Base-by-base conservation (phyloP, 1,140 invertebrate genomes). In the Dreissena rostriformis region DNA sequence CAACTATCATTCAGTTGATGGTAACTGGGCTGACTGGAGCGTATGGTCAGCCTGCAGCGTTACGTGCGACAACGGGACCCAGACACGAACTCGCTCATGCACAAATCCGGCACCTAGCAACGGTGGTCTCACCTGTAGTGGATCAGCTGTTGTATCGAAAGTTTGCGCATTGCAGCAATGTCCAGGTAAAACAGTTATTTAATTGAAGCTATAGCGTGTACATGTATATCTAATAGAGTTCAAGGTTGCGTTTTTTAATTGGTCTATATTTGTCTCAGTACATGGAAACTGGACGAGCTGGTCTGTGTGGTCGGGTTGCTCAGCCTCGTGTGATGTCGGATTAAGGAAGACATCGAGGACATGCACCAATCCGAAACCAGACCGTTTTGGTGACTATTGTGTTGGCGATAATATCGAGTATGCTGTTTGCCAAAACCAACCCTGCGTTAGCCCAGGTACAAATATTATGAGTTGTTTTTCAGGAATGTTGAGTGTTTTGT, bases 301-400 rank as follows among this genome's bases (percentile, higher is more conserved):
- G 39, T 39, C 39, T 39, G 2, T 39, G 39, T 39, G 39, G 39
- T 5, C 39, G 2, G 39, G 39, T 39, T 39, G 39, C 39, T 39
- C 39, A 5, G 39, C 8, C 8, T 39, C 39, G 4, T 39, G 39
- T 39, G 39, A 39, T 39, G 39, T 39, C 4, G 39, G 39, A 8
- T 8, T 39, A 22, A 65, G 28, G 17, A 57, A 17, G 28, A 52
- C 65, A 57, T 55, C 77, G 15, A 68, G 77, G 19, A 70, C 55
- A 19, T 79, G 77, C 39, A 55, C 55, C 0, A 79, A 70, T 29
- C 77, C 77, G 0, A 17, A 39, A 39, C 39, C 39, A 39, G 39
- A 39, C 39, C 39, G 4, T 5, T 8, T 39, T 39, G 39, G 39
- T 2, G 39, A 39, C 39, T 39, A 39, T 39, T 39, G 39, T 39